These are phyloP conservation scores for Brachypodius melanocephalos DNA, from an alignment of 2,113 vertebrate genomes.

Conservation along the genomic window DNA sequence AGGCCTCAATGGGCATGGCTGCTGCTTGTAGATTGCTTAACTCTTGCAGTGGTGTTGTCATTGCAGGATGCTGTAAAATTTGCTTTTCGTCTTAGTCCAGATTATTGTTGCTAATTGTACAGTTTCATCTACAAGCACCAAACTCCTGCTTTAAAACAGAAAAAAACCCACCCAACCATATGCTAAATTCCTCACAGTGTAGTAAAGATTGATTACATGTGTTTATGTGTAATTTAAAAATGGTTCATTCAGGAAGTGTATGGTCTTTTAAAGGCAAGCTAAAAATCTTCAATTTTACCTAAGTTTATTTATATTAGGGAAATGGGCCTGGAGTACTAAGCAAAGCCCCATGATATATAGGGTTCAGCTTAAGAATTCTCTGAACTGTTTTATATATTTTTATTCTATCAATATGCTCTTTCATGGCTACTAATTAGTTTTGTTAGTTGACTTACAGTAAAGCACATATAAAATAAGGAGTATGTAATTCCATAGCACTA, in stretches of 20 bases:
- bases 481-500: slow-evolving; percentile 53
- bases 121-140: slow-evolving; percentile 28
- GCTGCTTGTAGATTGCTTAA: neutral
- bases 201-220: slow-evolving; percentile 71
- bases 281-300: slow-evolving; percentile 69
- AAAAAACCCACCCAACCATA: neutral
- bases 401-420: slow-evolving; percentile 71
- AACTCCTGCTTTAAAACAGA: neutral
- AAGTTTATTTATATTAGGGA: slow-evolving; percentile 68
- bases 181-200: slow-evolving; percentile 37
- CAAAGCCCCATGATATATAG: slow-evolving; percentile 57
- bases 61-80: neutral
- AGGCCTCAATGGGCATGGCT: neutral
- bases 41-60: neutral
- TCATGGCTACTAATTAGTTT: slow-evolving; percentile 74
- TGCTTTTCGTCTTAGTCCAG: neutral
- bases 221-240: slow-evolving; percentile 74
- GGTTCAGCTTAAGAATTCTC: slow-evolving; percentile 67
- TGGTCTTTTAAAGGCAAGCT: slow-evolving; percentile 72
- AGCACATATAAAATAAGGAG: slow-evolving; percentile 55
- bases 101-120: neutral
- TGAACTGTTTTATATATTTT: slow-evolving; percentile 64
- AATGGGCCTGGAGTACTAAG: slow-evolving; percentile 14
- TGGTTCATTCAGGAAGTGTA: slow-evolving; percentile 69
- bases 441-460: slow-evolving; percentile 71